Conservation (phyloP, 64 coral and sea anemone genomes). For the Montipora cactus region DNA sequence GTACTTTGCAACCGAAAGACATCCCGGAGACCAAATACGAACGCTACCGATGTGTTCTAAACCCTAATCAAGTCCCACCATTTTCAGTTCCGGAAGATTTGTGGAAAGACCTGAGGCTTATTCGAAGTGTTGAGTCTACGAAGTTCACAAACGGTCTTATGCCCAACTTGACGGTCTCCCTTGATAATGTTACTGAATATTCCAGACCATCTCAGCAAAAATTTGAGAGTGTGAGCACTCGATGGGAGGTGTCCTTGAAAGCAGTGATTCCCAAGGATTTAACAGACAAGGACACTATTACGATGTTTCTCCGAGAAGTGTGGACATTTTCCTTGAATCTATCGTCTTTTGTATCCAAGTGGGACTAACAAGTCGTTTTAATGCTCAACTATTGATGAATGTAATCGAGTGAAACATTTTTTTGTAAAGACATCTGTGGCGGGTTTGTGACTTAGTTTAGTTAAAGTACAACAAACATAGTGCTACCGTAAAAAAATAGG, state of each 20-base stretch:
- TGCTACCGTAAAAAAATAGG: no score
- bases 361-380: background rate
- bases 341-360: conserved; percentile 50
- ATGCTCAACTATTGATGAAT: no score
- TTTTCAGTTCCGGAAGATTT: conserved; percentile 75
- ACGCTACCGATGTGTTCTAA: conserved; percentile 49
- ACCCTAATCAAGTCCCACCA: background rate
- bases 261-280: conserved; percentile 54
- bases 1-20: conserved; percentile 49
- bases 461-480: no score
- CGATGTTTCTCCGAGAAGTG: conserved; percentile 68
- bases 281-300: conserved; percentile 41
- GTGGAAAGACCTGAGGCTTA: conserved; percentile 84
- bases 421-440: no score
- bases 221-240: conserved; percentile 62
- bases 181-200: conserved; percentile 73
- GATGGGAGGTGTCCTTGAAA: conserved; percentile 66
- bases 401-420: no score
- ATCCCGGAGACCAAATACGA: conserved; percentile 73
- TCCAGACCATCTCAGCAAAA: conserved; percentile 66
- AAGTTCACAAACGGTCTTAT: conserved; percentile 66
- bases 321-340: conserved; percentile 75
- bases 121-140: conserved; percentile 53
- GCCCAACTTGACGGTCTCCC: conserved; percentile 16
- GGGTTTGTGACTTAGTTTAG: no score